Base-by-base conservation (phyloP, 2,113 vertebrate species). In the Malurus alboscapulatus region DNA sequence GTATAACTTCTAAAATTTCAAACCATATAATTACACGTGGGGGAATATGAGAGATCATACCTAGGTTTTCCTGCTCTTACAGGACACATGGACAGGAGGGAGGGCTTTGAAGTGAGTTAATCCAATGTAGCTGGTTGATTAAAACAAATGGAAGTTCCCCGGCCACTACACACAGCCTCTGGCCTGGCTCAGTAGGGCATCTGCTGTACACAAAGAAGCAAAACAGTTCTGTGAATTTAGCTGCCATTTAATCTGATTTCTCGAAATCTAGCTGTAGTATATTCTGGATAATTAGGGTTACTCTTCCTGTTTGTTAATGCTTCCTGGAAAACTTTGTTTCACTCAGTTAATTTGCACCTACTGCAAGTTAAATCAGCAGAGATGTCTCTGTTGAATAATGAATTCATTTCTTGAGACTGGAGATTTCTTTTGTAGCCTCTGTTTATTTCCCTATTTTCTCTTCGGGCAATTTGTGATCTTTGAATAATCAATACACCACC, bases 191-290 rank as follows among this genome's bases (percentile, higher is more conserved):
- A 54, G 17, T 3, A 29, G 45, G 21, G 53, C 14, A 29, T 79
- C 29, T 69, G 29, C 77, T 90, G 14, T 59, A 61, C 27, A 74
- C 30, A 68, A 72, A 81, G 40, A 13, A 79, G 62, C 81, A 92
- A 88, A 96, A 91, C 6, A 91, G 48, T 91, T 96, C 92, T 91
- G 58, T 92, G 93, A 96, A 92, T 85, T 93, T 32, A 73, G 47
- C 50, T 93, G 91, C 42, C 29, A n/a, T 84, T 75, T 85, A 45
- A 76, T 94, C 66, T 76, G 58, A 69, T 94, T 94, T 92, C 89
- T 93, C 34, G 92, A 93, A 87, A 89, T 54, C 24, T 81, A 55
- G 26, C 62, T 26, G 42, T 66, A 65, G 55, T 75, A 25, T 90
- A 29, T 79, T 93, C 50, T 87, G 84, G 78, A 92, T 93, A 75